These are phyloP conservation scores for Drosophila merina DNA, from an alignment of 2,888 invertebrate species.

Conservation along the genomic window DNA sequence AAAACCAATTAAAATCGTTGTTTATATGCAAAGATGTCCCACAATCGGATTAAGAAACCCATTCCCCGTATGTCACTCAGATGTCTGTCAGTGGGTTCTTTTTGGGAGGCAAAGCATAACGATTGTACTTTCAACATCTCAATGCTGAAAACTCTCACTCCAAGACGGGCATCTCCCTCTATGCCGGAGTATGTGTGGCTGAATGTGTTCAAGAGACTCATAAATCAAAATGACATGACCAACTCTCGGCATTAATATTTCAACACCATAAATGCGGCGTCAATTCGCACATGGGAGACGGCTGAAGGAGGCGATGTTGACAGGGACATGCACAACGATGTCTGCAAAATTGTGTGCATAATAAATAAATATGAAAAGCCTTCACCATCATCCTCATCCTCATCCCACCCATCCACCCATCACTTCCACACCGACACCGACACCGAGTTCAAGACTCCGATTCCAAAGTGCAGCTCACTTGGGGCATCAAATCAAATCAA, in stretches of 20 bases:
- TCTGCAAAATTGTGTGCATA: constrained; percentile 67
- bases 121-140: constrained; percentile 66
- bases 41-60: constrained; percentile 9
- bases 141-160: constrained; percentile 44
- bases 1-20: not conserved
- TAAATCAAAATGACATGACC: constrained; percentile 79
- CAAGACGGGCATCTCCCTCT: constrained; percentile 5
- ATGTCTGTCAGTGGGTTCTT: constrained; percentile 41
- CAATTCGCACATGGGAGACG: constrained; percentile 71
- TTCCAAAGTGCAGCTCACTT: constrained; percentile 50
- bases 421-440: constrained; percentile 8
- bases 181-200: constrained; percentile 2
- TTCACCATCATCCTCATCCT: constrained; percentile 33
- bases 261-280: constrained; percentile 81
- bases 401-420: constrained; percentile 10
- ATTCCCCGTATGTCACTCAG: constrained; percentile 20
- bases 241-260: constrained; percentile 80
- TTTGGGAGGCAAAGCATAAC: constrained; percentile 25
- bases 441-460: constrained; percentile 7
- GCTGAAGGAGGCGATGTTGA: constrained; percentile 40
- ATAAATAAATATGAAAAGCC: constrained; percentile 73
- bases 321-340: constrained; percentile 52
- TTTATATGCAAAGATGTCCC: not conserved
- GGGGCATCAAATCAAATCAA: constrained; percentile 77
- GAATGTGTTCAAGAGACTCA: constrained; percentile 53